These are phyloP conservation scores for Resseliella maxima DNA, from an alignment of 2,888 invertebrate species.

Conservation along the genomic window DNA sequence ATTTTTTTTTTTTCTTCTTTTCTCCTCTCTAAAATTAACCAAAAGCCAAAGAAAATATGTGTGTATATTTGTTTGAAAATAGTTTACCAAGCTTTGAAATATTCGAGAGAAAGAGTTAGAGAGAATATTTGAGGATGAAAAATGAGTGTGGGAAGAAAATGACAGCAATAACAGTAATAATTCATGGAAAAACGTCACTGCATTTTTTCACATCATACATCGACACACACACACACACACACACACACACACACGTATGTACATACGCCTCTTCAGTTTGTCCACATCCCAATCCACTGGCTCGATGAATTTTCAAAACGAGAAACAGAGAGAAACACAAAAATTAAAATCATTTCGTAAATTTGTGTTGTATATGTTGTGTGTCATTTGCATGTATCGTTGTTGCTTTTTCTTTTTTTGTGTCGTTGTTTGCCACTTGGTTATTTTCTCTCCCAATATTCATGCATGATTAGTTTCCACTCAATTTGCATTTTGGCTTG, in stretches of 20 bases:
- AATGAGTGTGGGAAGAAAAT: not conserved
- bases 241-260: no score
- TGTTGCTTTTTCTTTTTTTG: not conserved
- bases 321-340: no score
- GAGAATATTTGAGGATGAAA: not conserved
- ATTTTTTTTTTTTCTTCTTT: constrained; percentile 8
- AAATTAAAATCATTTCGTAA: not conserved
- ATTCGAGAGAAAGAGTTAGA: no score
- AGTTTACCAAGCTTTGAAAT: no score
- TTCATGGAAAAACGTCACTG: not conserved
- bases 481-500: not conserved
- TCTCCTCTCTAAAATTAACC: constrained; percentile 17
- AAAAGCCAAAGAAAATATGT: no score
- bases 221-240: no score
- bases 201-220: not conserved
- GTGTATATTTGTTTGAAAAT: no score
- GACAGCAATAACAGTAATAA: not conserved
- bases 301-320: no score
- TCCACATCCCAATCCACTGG: no score
- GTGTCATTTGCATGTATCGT: not conserved
- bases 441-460: not conserved
- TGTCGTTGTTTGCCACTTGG: not conserved
- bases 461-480: not conserved
- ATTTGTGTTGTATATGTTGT: not conserved
- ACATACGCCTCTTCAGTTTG: no score